A percentile compares a stretch with the other conserved stretches of the same genome.
Conservation (phyloP, 2,888 invertebrate genomes). For the Cerceris ruficornis region DNA sequence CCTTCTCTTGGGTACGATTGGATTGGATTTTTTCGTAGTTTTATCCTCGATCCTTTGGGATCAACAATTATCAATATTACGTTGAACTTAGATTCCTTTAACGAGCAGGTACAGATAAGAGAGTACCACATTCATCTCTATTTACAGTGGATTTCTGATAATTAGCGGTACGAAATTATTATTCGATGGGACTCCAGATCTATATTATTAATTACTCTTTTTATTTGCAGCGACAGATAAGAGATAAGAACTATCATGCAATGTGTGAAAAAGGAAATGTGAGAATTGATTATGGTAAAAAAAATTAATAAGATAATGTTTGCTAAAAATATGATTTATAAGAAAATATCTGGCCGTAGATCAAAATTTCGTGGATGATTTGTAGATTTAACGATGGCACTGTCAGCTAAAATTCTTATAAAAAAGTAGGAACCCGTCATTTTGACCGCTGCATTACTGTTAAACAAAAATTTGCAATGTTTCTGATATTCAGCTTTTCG, state of each 20-base stretch:
- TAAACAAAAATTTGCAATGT: too few relatives aligned
- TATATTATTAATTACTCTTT: slow-evolving; percentile 38
- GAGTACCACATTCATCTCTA: slow-evolving; percentile 55
- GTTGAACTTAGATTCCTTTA: slow-evolving; percentile 70
- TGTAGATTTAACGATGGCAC: too few relatives aligned
- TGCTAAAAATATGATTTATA: background rate
- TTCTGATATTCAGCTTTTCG: too few relatives aligned
- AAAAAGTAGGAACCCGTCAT: too few relatives aligned
- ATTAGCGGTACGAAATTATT: slow-evolving; percentile 26
- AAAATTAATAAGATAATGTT: slow-evolving; percentile 1
- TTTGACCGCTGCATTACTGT: too few relatives aligned
- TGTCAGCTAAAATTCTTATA: too few relatives aligned
- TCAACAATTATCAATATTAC: slow-evolving; percentile 82
- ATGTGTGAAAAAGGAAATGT: slow-evolving; percentile 66
- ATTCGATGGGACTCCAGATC: slow-evolving; percentile 31
- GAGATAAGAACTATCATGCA: slow-evolving; percentile 49
- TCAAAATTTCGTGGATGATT: too few relatives aligned
- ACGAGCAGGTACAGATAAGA: slow-evolving; percentile 70
- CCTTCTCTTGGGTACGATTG: background rate
- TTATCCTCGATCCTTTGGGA: slow-evolving; percentile 43
- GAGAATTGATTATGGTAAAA: slow-evolving; percentile 19
- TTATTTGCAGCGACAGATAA: slow-evolving; percentile 28
- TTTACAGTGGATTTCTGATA: slow-evolving; percentile 17
- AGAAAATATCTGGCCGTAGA: too few relatives aligned
- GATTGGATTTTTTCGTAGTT: slow-evolving; percentile 18